A percentile compares a stretch with the other conserved stretches of the same genome.
These are phyloP conservation scores for Passer domesticus DNA, from an alignment of 2,113 vertebrate species.

Conservation along the genomic window DNA sequence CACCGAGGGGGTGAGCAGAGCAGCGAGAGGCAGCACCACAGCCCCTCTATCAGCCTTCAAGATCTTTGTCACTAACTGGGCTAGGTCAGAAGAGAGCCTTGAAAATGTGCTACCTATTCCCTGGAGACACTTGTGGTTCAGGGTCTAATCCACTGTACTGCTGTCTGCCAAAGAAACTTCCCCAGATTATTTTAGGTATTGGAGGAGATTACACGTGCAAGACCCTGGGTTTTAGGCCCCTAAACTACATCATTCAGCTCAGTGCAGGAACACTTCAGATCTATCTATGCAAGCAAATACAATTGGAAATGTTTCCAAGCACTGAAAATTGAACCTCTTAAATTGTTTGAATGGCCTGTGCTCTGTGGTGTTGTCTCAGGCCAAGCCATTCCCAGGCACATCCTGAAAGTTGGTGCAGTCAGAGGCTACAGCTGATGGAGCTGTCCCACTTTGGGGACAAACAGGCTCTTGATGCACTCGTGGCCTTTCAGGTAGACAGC, in stretches of 20 bases:
- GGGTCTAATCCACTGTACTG: constrained; percentile 25
- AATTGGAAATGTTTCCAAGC: neutral
- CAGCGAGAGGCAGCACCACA: fast-evolving
- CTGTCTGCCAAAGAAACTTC: constrained; percentile 46
- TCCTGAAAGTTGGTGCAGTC: neutral
- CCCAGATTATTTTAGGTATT: neutral
- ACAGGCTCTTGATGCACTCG: fast-evolving
- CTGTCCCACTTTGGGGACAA: neutral
- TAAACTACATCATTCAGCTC: neutral
- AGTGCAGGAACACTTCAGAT: neutral
- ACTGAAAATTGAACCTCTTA: neutral
- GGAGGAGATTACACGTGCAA: neutral
- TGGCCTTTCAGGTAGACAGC: neutral
- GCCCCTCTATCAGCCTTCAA: neutral
- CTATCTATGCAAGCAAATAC: neutral
- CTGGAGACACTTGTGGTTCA: constrained; percentile 24
- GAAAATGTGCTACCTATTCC: constrained; percentile 43
- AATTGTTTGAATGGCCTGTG: neutral
- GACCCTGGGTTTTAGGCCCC: neutral
- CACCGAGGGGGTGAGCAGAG: neutral
- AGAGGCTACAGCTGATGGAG: neutral
- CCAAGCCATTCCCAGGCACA: neutral
- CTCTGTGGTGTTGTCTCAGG: neutral
- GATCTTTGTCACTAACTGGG: neutral
- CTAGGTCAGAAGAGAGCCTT: neutral